Conservation (phyloP, 2,888 invertebrate species). For the Coenonympha arcania region DNA sequence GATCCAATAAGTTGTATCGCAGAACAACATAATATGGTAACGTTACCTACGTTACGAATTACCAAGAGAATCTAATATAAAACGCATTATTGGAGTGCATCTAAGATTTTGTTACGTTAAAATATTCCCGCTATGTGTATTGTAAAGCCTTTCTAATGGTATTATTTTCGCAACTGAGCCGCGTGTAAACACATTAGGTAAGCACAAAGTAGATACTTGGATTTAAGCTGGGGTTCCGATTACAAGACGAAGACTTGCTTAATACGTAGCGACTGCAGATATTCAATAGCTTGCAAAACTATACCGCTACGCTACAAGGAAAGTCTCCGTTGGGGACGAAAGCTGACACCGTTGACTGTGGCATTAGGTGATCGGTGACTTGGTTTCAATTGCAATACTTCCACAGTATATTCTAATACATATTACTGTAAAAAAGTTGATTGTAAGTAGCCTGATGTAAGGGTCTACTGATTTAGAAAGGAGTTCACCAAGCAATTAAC, state of each 20-base stretch:
- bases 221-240: slow-evolving; percentile 61
- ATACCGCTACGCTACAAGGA: slow-evolving; percentile 53
- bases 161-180: slow-evolving; percentile 55
- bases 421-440: no score
- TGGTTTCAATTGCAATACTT: slow-evolving; percentile 15
- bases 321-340: slow-evolving; percentile 64
- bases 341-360: slow-evolving; percentile 65
- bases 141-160: slow-evolving; percentile 34
- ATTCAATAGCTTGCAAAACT: slow-evolving; percentile 68
- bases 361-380: slow-evolving; percentile 32
- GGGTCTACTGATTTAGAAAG: no score
- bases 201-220: slow-evolving; percentile 49
- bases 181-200: slow-evolving; percentile 55
- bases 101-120: neutral
- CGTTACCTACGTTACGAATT: no score
- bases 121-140: slow-evolving; percentile 5
- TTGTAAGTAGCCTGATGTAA: no score
- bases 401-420: no score
- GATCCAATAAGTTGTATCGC: no score
- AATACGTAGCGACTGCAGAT: slow-evolving; percentile 60
- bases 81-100: no score
- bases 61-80: no score
- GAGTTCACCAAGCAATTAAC: no score
- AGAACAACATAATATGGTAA: no score
- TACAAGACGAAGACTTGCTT: slow-evolving; percentile 63